Evolutionary conservation across 1,140 invertebrate species (phyloP).

Genomic region (Lethocerus indicus): DNA sequence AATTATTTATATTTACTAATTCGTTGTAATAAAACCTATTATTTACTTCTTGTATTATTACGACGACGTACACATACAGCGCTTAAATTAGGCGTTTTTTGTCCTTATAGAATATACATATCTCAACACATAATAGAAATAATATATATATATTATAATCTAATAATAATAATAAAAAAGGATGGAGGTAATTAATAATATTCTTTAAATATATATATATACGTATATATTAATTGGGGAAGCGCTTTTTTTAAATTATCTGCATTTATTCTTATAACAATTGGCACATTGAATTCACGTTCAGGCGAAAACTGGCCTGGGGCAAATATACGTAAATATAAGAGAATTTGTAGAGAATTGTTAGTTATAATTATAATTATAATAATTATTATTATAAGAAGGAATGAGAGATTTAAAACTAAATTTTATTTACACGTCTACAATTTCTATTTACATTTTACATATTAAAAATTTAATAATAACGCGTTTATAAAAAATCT

Average conservation of each 20-base stretch:
- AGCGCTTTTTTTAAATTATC: no score
- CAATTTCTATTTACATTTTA: not conserved
- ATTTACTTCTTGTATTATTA: constrained; percentile 5
- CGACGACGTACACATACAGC: constrained; percentile 13
- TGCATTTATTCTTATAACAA: no score
- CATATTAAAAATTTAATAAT: no score
- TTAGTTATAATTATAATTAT: no score
- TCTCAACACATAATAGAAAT: constrained; percentile 13
- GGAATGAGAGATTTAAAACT: constrained; percentile 11
- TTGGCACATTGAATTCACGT: constrained; percentile 13
- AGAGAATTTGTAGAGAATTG: no score
- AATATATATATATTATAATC: constrained; percentile 9
- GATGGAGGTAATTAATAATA: constrained; percentile 7
- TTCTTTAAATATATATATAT: constrained; percentile 7
- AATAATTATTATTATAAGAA: constrained; percentile 6
- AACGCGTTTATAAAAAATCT: not conserved
- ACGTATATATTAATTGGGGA: no score
- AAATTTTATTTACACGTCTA: constrained; percentile 4
- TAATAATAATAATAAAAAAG: constrained; percentile 12
- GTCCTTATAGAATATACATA: constrained; percentile 13
- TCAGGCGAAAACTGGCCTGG: not conserved
- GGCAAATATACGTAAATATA: not conserved
- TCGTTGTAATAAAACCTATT: constrained; percentile 14
- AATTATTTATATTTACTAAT: constrained; percentile 2
- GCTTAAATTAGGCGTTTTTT: constrained; percentile 12